Evolutionary conservation across 2,113 vertebrate species (phyloP).

Genomic region (Melanerpes formicivorus): DNA sequence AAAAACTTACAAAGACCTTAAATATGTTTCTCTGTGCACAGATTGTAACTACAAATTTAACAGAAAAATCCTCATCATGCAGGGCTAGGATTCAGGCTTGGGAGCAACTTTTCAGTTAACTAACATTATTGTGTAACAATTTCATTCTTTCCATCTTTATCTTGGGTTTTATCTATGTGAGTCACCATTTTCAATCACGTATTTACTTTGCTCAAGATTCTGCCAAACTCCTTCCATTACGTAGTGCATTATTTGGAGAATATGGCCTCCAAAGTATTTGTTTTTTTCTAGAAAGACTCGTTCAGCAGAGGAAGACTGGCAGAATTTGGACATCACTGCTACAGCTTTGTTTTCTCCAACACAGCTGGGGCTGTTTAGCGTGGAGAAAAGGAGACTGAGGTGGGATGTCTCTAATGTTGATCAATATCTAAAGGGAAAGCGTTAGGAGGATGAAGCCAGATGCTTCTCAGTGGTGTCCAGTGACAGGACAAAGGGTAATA

Average conservation of each 20-base stretch:
- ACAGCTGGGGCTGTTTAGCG: not conserved
- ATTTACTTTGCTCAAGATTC: not conserved
- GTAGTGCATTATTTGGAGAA: not conserved
- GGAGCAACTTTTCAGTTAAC: not conserved
- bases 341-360: not conserved
- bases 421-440: too few species aligned
- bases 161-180: not conserved
- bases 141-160: not conserved
- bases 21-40: not conserved
- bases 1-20: not conserved
- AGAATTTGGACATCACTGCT: not conserved
- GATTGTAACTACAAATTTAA: not conserved
- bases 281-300: not conserved
- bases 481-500: too few species aligned
- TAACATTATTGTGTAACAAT: not conserved
- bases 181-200: not conserved
- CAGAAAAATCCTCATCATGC: not conserved
- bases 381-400: too few species aligned
- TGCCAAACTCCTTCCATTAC: not conserved
- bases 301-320: not conserved
- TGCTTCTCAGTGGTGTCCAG: too few species aligned
- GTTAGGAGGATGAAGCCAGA: too few species aligned
- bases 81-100: not conserved
- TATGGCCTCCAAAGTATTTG: not conserved
- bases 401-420: not conserved